phyloP scores from a whole-genome alignment of 2,113 vertebrate genomes.

The Neodontobutis hainanensis region DNA sequence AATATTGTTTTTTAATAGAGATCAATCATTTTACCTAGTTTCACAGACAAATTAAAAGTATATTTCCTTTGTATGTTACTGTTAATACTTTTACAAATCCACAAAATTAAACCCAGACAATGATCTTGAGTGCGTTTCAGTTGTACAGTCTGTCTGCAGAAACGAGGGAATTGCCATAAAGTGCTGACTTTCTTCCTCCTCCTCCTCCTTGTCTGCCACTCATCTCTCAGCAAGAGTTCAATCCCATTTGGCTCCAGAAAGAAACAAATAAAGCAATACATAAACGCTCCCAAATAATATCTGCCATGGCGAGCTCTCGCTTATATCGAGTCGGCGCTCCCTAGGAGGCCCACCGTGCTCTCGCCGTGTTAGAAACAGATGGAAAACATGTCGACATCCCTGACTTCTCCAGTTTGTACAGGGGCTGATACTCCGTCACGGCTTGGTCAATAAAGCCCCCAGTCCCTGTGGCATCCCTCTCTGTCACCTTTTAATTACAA shows the following conservation, averaged over 20 bases:
- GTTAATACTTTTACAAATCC: no score
- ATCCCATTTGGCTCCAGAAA: slow-evolving; percentile 29
- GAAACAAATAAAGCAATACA: slow-evolving; percentile 63
- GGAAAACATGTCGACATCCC: slow-evolving; percentile 50
- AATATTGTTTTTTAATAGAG: no score
- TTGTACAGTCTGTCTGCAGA: background rate
- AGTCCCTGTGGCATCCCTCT: slow-evolving; percentile 57
- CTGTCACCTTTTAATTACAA: slow-evolving; percentile 77
- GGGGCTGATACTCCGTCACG: slow-evolving; percentile 58
- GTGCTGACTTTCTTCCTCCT: slow-evolving; percentile 28
- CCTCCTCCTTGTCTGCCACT: slow-evolving; percentile 37
- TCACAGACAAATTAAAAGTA: no score
- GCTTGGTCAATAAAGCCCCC: slow-evolving; percentile 67
- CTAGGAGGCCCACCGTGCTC: slow-evolving; percentile 32
- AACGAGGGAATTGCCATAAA: slow-evolving; percentile 23
- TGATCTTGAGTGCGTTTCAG: background rate
- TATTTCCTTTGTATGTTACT: no score
- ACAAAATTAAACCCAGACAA: background rate
- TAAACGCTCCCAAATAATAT: slow-evolving; percentile 49
- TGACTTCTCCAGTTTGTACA: slow-evolving; percentile 32
- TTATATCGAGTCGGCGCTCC: slow-evolving; percentile 34
- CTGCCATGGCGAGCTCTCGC: slow-evolving; percentile 27
- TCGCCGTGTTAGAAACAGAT: slow-evolving; percentile 50
- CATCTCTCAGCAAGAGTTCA: slow-evolving; percentile 45
- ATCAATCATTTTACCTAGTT: no score